Evolutionary conservation across 2,888 invertebrate genomes (phyloP).

Genomic region (Acronicta aceris): DNA sequence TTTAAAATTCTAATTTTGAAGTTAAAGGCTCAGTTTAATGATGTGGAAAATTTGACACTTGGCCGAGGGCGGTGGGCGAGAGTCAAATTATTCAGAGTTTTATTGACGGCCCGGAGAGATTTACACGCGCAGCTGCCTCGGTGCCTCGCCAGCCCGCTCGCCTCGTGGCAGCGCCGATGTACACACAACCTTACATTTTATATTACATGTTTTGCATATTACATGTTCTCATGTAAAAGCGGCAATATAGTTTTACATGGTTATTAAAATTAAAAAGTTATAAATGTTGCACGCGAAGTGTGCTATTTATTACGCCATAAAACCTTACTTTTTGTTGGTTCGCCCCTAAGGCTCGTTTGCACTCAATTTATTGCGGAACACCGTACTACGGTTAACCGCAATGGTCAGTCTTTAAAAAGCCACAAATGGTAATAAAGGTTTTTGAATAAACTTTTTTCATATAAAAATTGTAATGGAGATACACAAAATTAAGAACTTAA

Average conservation of each 20-base stretch:
- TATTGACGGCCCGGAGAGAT: constrained; percentile 74
- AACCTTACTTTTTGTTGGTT: constrained; percentile 38
- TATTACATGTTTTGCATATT: constrained; percentile 46
- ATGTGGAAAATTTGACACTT: constrained; percentile 85
- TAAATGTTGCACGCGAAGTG: constrained; percentile 42
- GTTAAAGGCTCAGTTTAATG: constrained; percentile 79
- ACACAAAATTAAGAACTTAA: no score
- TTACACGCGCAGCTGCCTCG: constrained; percentile 62
- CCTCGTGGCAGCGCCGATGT: constrained; percentile 33
- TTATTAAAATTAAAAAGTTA: constrained; percentile 50
- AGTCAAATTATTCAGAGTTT: constrained; percentile 78
- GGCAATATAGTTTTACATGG: constrained; percentile 44
- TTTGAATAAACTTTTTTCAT: neutral
- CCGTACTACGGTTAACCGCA: constrained; percentile 12
- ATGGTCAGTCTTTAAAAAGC: constrained; percentile 8
- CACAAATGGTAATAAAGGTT: constrained; percentile 1
- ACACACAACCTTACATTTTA: constrained; percentile 42
- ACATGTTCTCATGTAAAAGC: constrained; percentile 48
- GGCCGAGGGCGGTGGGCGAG: constrained; percentile 72
- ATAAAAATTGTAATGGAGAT: no score
- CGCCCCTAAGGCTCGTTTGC: constrained; percentile 27
- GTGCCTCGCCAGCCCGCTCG: constrained; percentile 17
- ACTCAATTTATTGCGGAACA: constrained; percentile 29
- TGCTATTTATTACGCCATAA: constrained; percentile 35
- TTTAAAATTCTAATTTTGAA: constrained; percentile 69